Evolutionary conservation across 2,113 vertebrate species (phyloP).

Genomic region (Scortum barcoo): DNA sequence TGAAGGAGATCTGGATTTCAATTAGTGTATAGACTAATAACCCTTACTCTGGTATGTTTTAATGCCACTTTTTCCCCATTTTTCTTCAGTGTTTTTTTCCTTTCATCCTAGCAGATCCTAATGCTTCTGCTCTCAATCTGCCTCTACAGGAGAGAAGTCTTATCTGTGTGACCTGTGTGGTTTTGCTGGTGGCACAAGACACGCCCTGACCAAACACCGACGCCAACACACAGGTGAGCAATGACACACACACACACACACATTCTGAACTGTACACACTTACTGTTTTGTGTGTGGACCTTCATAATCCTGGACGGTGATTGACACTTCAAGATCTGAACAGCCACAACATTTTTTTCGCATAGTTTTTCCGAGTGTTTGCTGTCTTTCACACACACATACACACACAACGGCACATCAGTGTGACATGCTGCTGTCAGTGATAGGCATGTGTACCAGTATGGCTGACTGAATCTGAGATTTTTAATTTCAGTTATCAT

Average conservation of each 20-base stretch:
- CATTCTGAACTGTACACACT: neutral
- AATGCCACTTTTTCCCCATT: neutral
- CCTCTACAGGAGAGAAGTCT: conserved; percentile 96
- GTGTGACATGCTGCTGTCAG: conserved; percentile 70
- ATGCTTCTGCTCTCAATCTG: conserved; percentile 82
- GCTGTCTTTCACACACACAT: conserved; percentile 28
- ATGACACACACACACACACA: conserved; percentile 19
- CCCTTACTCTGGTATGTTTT: neutral
- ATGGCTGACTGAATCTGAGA: conserved; percentile 79
- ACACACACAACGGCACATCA: conserved; percentile 53
- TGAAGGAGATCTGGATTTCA: conserved; percentile 7
- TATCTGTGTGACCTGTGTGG: conserved; percentile 99
- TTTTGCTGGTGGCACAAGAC: conserved; percentile 96
- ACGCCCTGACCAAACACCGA: conserved; percentile 98
- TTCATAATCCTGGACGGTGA: conserved; percentile 45
- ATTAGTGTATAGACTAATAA: neutral
- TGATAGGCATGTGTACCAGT: conserved; percentile 80
- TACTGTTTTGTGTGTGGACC: neutral
- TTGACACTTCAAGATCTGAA: conserved; percentile 59
- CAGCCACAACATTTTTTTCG: neutral
- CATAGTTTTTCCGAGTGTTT: conserved; percentile 46
- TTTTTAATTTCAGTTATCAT: conserved; percentile 86
- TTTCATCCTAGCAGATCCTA: neutral
- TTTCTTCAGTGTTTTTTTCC: neutral
- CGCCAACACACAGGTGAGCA: conserved; percentile 95